These are phyloP conservation scores for Darevskia mixta DNA, from an alignment of 2,797 vertebrate genomes.

Conservation along the genomic window DNA sequence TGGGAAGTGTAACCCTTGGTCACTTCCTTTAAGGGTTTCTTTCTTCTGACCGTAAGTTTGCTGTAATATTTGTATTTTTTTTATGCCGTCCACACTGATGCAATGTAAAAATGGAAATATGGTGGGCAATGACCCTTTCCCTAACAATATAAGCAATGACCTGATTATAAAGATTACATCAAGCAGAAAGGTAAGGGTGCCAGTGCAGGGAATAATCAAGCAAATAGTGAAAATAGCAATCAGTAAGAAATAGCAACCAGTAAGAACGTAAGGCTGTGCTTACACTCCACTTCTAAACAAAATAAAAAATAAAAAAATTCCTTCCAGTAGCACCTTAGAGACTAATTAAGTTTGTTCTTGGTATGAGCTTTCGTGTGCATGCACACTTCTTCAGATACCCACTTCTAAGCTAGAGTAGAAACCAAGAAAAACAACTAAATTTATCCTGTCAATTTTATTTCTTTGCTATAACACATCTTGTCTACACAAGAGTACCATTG, in stretches of 20 bases:
- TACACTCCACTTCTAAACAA: not conserved
- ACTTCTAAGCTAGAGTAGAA: slow-evolving; percentile 11
- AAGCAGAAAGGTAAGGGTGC: slow-evolving; percentile 66
- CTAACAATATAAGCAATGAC: slow-evolving; percentile 71
- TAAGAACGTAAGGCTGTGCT: slow-evolving; percentile 28
- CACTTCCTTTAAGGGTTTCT: slow-evolving; percentile 38
- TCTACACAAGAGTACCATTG: not conserved
- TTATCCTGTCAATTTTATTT: not conserved
- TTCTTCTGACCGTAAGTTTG: not conserved
- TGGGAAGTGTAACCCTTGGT: slow-evolving; percentile 60
- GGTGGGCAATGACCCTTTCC: slow-evolving; percentile 72
- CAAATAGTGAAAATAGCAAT: slow-evolving; percentile 50
- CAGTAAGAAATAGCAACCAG: slow-evolving; percentile 32
- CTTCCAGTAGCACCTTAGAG: too few species aligned
- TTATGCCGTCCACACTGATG: slow-evolving; percentile 52
- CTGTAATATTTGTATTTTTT: slow-evolving; percentile 55
- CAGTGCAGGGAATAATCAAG: slow-evolving; percentile 42
- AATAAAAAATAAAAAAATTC: too few species aligned
- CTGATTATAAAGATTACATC: slow-evolving; percentile 66
- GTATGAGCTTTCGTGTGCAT: too few species aligned
- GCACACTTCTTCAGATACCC: too few species aligned
- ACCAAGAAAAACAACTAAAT: not conserved
- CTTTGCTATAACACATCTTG: not conserved
- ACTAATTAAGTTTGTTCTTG: too few species aligned
- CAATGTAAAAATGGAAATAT: slow-evolving; percentile 58